These are phyloP conservation scores for Ptilodon capucinus DNA, from an alignment of 2,888 invertebrate genomes.

Conservation along the genomic window DNA sequence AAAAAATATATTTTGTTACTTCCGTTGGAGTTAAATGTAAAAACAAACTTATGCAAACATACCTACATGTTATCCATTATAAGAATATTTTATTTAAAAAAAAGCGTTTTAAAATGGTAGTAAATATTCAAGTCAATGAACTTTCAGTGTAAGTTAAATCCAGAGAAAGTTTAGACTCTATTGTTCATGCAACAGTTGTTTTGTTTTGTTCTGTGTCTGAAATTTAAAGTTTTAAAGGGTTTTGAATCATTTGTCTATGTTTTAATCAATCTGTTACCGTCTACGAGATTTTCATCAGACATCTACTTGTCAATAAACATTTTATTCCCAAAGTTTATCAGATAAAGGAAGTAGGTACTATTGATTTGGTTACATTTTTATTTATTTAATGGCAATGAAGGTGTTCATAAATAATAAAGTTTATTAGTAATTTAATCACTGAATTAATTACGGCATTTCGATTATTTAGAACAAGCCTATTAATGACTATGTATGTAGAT, in stretches of 20 bases:
- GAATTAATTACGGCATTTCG: too few relatives aligned
- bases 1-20: not conserved
- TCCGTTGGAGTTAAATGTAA: not conserved
- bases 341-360: not conserved
- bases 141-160: constrained; percentile 19
- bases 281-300: not conserved
- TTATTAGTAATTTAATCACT: too few relatives aligned
- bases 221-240: not conserved
- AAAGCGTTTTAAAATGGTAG: too few relatives aligned
- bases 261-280: not conserved
- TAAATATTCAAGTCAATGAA: constrained; percentile 24
- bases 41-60: not conserved
- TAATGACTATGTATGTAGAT: too few relatives aligned
- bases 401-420: too few relatives aligned
- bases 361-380: too few relatives aligned
- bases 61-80: too few relatives aligned
- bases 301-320: not conserved
- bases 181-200: constrained; percentile 17
- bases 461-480: too few relatives aligned
- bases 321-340: not conserved
- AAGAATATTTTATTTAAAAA: too few relatives aligned
- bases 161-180: constrained; percentile 28
- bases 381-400: too few relatives aligned
- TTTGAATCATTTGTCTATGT: not conserved
- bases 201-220: not conserved